Conservation (phyloP, 2,797 vertebrate genomes). For the Vultur gryphus region DNA sequence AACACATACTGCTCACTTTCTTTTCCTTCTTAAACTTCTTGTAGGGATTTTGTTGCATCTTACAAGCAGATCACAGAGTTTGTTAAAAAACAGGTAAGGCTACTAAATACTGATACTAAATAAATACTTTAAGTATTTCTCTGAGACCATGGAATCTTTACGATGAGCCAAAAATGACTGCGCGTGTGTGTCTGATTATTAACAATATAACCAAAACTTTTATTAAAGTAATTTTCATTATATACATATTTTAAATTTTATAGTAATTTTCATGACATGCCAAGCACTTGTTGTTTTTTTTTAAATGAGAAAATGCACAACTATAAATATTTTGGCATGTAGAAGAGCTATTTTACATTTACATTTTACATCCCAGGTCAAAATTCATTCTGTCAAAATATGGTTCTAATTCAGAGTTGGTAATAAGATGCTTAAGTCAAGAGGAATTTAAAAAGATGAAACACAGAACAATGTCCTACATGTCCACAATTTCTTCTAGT, state of each 20-base stretch:
- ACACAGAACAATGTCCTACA: neutral
- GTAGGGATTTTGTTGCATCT: neutral
- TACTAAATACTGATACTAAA: neutral
- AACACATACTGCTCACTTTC: neutral
- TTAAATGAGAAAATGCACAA: neutral
- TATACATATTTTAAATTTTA: neutral
- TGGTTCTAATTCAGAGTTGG: neutral
- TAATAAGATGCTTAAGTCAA: neutral
- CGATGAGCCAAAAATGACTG: neutral
- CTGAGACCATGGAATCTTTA: neutral
- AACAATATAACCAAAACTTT: neutral
- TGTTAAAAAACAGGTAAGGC: neutral
- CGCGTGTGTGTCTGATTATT: fast-evolving
- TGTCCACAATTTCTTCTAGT: neutral
- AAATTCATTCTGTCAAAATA: neutral
- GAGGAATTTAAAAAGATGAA: neutral
- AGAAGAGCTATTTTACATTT: neutral
- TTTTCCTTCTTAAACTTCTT: neutral
- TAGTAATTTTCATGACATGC: neutral
- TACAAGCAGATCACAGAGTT: neutral
- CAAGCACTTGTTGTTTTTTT: neutral
- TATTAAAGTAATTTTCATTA: neutral
- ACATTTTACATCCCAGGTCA: neutral
- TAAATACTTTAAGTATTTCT: neutral
- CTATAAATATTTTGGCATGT: neutral